Percentiles rank a stretch among this genome's conserved stretches.
phyloP scores from a whole-genome alignment of 2,888 invertebrate species.

The Campoplex capitator region DNA sequence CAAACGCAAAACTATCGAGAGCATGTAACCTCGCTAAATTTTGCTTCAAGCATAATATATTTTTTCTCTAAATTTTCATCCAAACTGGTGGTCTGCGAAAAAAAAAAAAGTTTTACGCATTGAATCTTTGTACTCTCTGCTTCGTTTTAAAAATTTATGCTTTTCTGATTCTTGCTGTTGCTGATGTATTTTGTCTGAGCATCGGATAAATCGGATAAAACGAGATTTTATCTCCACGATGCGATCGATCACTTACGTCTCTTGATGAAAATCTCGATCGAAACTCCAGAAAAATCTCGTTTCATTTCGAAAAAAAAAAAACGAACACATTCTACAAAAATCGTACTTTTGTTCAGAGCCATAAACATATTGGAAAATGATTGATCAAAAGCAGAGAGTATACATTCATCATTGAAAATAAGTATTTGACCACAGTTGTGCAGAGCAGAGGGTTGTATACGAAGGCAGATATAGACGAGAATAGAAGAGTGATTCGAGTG shows the following conservation, averaged over 20 bases:
- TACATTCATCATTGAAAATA: constrained; percentile 18
- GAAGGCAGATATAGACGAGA: not conserved
- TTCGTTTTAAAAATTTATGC: not conserved
- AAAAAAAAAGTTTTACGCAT: not conserved
- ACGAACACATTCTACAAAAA: not conserved
- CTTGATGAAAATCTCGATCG: no score
- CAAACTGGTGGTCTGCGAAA: not conserved
- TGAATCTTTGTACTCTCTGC: not conserved
- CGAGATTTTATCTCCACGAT: no score
- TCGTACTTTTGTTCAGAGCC: not conserved
- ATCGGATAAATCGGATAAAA: no score
- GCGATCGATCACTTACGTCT: no score
- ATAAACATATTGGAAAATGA: constrained; percentile 12
- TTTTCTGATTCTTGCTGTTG: not conserved
- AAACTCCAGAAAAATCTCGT: no score
- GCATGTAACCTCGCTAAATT: not conserved
- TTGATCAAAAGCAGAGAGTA: constrained; percentile 63
- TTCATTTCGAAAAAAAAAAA: not conserved
- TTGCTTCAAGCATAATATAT: not conserved
- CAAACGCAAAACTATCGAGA: constrained; percentile 74
- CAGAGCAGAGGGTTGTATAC: no score
- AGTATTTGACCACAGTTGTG: no score
- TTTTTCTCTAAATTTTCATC: not conserved
- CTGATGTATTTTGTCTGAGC: not conserved
- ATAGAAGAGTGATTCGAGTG: constrained; percentile 43